These are phyloP conservation scores for Todiramphus saurophagus DNA, from an alignment of 2,113 vertebrate species.

Conservation along the genomic window DNA sequence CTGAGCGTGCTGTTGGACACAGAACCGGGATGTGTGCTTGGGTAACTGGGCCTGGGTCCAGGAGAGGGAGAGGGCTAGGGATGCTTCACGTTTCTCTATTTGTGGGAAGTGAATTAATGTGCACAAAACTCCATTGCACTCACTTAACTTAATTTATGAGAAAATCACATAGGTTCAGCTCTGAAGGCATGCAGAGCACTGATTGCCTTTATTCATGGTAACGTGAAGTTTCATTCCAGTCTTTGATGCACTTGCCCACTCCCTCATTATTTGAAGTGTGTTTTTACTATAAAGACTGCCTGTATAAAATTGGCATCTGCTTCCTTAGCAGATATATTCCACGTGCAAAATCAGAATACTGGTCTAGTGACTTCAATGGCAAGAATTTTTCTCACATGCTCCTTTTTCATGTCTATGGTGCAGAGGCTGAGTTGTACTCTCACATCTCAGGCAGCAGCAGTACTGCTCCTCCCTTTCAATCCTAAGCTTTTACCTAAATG, in stretches of 20 bases:
- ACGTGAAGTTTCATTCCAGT: neutral
- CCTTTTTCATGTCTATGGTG: neutral
- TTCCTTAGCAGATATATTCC: constrained; percentile 45
- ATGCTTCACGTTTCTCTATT: neutral
- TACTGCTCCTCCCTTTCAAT: neutral
- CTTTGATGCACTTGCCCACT: constrained; percentile 22
- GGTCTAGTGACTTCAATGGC: neutral
- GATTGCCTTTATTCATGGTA: constrained; percentile 9
- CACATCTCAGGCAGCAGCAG: neutral
- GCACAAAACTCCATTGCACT: neutral
- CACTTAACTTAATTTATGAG: neutral
- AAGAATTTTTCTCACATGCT: neutral
- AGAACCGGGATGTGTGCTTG: fast-evolving
- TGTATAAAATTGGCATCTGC: constrained; percentile 44
- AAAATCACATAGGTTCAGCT: neutral
- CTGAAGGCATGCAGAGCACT: constrained; percentile 35
- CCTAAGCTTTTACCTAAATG: neutral
- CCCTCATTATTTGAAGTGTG: constrained; percentile 51
- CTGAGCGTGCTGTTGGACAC: neutral
- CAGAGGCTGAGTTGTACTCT: neutral
- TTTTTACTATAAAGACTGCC: constrained; percentile 33
- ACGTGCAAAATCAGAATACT: constrained; percentile 30
- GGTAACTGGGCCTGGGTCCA: neutral
- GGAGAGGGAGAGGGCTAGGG: neutral
- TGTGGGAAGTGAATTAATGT: neutral